phyloP scores from a whole-genome alignment of 92 coral and sea anemone genomes.

The Metridium senile region DNA sequence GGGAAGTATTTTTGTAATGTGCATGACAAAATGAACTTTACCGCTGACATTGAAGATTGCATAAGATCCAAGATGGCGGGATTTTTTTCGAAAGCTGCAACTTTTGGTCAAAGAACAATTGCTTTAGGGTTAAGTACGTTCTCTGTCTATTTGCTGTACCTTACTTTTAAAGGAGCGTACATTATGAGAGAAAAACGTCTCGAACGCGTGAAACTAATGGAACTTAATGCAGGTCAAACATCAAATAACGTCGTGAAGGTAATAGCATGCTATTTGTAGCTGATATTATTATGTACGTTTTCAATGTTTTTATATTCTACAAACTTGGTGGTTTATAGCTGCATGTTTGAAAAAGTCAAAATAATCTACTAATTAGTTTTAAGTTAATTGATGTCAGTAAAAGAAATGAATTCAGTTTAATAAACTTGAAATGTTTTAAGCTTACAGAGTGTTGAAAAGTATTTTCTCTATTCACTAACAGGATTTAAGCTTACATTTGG shows the following conservation, averaged over 20 bases:
- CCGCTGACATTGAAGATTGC: constrained; percentile 6
- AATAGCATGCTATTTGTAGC: too few relatives aligned
- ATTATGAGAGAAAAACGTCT: constrained; percentile 40
- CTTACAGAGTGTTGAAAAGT: too few relatives aligned
- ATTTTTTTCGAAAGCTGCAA: constrained; percentile 40
- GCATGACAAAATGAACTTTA: not conserved
- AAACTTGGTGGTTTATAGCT: too few relatives aligned
- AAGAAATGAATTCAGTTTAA: too few relatives aligned
- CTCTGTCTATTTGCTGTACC: constrained; percentile 37
- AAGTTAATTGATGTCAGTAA: too few relatives aligned
- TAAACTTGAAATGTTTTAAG: too few relatives aligned
- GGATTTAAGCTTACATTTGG: too few relatives aligned
- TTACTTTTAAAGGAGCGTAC: constrained; percentile 48
- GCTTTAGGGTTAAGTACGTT: constrained; percentile 46
- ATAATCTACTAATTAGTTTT: too few relatives aligned
- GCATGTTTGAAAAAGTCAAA: too few relatives aligned
- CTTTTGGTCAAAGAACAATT: constrained; percentile 59
- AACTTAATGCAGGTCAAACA: constrained; percentile 8
- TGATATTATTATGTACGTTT: not conserved
- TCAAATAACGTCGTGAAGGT: constrained; percentile 23
- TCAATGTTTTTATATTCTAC: too few relatives aligned
- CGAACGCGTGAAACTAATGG: constrained; percentile 30
- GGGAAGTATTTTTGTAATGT: not conserved
- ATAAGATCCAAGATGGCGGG: constrained; percentile 28
- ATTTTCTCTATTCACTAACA: too few relatives aligned